phyloP scores from a whole-genome alignment of 2,797 vertebrate genomes.

The Decapterus maruadsi region DNA sequence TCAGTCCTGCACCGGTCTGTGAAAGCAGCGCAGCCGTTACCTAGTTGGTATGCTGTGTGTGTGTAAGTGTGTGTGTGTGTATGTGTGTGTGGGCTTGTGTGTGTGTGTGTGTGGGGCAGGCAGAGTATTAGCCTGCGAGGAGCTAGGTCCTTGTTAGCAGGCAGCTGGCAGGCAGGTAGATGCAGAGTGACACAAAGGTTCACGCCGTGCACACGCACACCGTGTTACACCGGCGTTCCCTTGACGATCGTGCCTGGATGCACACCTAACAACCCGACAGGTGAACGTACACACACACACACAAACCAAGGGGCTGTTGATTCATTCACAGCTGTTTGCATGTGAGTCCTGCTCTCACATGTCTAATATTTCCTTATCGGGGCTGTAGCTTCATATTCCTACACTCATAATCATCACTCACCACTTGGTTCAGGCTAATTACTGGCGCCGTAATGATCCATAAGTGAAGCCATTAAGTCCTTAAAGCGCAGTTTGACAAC shows the following conservation, averaged over 20 bases:
- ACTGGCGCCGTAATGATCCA: not conserved
- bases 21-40: conserved; percentile 45
- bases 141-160: conserved; percentile 75
- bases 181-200: conserved; percentile 70
- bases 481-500: too few relatives aligned
- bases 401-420: not conserved
- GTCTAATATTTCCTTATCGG: too few relatives aligned
- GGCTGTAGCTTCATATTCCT: not conserved
- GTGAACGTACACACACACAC: conserved; percentile 8
- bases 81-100: conserved; percentile 9
- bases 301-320: not conserved
- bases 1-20: conserved; percentile 54
- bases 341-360: not conserved
- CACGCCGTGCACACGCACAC: conserved; percentile 17
- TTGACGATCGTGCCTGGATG: conserved; percentile 21
- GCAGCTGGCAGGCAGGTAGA: conserved; percentile 71
- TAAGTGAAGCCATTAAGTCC: too few relatives aligned
- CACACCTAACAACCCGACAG: conserved; percentile 27
- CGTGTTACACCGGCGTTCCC: not conserved
- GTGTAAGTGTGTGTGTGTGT: conserved; percentile 37
- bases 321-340: conserved; percentile 16
- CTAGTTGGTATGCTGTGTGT: conserved; percentile 63
- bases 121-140: conserved; percentile 66
- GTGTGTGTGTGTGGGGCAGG: conserved; percentile 44
- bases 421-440: not conserved